Percentiles rank a stretch among this genome's conserved stretches.
phyloP scores from a whole-genome alignment of 2,888 invertebrate species.

The Acheta domesticus region DNA sequence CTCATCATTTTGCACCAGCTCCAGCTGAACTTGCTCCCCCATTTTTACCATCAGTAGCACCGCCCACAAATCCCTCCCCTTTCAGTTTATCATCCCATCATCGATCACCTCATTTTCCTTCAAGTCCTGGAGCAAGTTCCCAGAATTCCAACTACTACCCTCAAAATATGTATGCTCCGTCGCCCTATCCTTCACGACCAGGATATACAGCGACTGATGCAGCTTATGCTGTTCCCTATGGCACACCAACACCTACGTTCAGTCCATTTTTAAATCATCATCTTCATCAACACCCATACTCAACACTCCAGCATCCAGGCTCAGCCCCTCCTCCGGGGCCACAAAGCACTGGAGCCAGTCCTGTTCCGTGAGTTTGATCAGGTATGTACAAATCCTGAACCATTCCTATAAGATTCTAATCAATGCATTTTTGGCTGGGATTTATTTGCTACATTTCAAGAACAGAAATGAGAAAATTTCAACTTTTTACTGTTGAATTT shows the following conservation, averaged over 20 bases:
- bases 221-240: constrained; percentile 24
- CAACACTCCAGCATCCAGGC: constrained; percentile 28
- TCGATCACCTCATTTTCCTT: constrained; percentile 4
- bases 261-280: constrained; percentile 33
- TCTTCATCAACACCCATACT: constrained; percentile 33
- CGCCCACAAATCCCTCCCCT: constrained; percentile 26
- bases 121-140: constrained; percentile 22
- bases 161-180: constrained; percentile 35
- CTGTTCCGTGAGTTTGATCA: neutral
- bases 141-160: constrained; percentile 32
- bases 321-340: constrained; percentile 22
- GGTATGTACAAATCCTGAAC: neutral
- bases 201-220: constrained; percentile 33
- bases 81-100: constrained; percentile 25
- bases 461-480: no score
- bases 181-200: constrained; percentile 29
- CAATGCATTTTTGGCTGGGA: no score
- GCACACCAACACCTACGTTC: constrained; percentile 27
- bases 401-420: no score
- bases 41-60: constrained; percentile 21
- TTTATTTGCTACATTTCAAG: no score
- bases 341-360: constrained; percentile 21
- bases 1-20: constrained; percentile 34
- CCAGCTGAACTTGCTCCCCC: constrained; percentile 26
- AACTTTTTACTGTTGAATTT: no score